phyloP scores from a whole-genome alignment of 2,888 invertebrate genomes.

The Latrodectus hesperus region DNA sequence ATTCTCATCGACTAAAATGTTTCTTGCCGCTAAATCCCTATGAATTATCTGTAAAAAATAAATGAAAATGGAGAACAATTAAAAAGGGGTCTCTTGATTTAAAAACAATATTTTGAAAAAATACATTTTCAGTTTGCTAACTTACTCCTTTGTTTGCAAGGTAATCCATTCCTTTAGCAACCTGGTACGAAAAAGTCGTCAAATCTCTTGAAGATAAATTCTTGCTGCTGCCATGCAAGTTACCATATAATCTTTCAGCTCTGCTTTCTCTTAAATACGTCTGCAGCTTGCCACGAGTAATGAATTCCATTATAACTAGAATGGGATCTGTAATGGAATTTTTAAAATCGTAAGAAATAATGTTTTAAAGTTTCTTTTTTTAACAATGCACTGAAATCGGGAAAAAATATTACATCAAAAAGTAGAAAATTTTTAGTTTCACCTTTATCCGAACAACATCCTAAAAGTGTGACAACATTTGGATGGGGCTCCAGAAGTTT shows the following conservation, averaged over 20 bases:
- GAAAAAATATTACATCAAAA: neutral
- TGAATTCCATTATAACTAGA: constrained; percentile 89
- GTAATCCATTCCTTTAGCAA: constrained; percentile 90
- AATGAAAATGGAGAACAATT: neutral
- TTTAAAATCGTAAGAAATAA: neutral
- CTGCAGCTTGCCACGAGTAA: constrained; percentile 87
- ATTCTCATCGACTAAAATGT: constrained; percentile 88
- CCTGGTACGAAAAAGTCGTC: constrained; percentile 87
- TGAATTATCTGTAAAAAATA: constrained; percentile 84
- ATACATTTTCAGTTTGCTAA: constrained; percentile 32
- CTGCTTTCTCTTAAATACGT: constrained; percentile 83
- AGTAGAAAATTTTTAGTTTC: neutral
- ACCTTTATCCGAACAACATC: constrained; percentile 90
- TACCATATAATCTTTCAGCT: constrained; percentile 85
- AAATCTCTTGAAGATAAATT: constrained; percentile 82
- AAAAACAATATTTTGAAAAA: neutral
- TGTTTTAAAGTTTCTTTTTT: neutral
- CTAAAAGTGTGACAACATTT: constrained; percentile 87
- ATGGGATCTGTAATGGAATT: constrained; percentile 81
- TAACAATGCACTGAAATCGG: neutral
- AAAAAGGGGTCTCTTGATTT: neutral
- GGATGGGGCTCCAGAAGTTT: constrained; percentile 87
- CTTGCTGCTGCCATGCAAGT: constrained; percentile 78
- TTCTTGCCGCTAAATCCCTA: constrained; percentile 88
- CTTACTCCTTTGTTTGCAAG: constrained; percentile 86